These are phyloP conservation scores for Casuarius casuarius DNA, from an alignment of 2,113 vertebrate genomes.

Conservation along the genomic window DNA sequence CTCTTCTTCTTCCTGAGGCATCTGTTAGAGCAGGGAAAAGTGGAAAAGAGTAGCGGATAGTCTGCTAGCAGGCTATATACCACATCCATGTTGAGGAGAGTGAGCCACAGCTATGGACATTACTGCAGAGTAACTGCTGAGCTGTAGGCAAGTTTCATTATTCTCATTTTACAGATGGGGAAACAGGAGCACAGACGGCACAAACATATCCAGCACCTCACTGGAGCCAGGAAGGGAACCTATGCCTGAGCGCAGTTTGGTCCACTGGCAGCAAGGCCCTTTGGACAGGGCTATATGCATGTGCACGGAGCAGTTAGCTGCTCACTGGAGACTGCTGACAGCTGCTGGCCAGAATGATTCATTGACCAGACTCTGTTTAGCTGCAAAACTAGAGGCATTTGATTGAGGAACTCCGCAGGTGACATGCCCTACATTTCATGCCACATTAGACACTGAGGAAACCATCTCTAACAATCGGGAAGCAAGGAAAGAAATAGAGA, in stretches of 20 bases:
- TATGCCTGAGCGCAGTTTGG: background rate
- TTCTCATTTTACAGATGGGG: background rate
- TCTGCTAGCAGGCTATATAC: background rate
- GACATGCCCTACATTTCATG: background rate
- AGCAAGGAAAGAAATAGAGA: background rate
- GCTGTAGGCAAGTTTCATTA: background rate
- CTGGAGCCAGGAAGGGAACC: fast-evolving
- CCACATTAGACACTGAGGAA: background rate
- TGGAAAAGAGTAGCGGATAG: background rate
- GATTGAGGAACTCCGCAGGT: background rate
- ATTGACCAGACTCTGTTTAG: background rate
- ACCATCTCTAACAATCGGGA: background rate
- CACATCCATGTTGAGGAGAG: background rate
- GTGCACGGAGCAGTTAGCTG: background rate
- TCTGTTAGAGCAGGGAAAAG: background rate
- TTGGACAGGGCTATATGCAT: background rate
- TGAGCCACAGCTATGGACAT: background rate
- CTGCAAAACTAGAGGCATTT: background rate
- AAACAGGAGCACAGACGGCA: background rate
- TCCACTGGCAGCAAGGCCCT: background rate
- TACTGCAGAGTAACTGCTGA: background rate
- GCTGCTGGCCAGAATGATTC: background rate
- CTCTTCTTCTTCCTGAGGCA: background rate
- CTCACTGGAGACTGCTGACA: background rate
- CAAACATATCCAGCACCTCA: background rate